Percentiles rank a stretch among this genome's conserved stretches.
These are phyloP conservation scores for Trachemys scripta DNA, from an alignment of 2,113 vertebrate genomes.

Conservation along the genomic window DNA sequence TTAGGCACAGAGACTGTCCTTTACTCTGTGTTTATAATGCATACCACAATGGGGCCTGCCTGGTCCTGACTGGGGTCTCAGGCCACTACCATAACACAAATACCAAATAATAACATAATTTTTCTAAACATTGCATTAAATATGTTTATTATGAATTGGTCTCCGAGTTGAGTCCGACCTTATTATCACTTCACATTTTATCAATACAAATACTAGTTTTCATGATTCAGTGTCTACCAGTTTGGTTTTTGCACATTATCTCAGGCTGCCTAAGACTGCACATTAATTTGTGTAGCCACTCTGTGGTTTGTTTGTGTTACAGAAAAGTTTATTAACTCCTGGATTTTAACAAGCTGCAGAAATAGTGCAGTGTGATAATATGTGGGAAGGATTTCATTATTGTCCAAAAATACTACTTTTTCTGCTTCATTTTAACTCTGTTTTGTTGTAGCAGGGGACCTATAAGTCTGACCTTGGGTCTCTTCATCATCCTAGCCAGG, in stretches of 20 bases:
- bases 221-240: slow-evolving; percentile 1
- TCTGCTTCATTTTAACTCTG: background rate
- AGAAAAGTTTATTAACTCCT: slow-evolving; percentile 15
- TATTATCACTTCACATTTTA: slow-evolving; percentile 56
- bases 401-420: background rate
- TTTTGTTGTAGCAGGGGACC: background rate
- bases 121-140: slow-evolving; percentile 52
- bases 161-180: slow-evolving; percentile 32
- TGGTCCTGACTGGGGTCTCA: slow-evolving; percentile 13
- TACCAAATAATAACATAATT: background rate
- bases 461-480: accelerated
- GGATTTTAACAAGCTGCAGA: slow-evolving; percentile 19
- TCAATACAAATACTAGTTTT: slow-evolving; percentile 57
- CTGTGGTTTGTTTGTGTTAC: slow-evolving; percentile 22
- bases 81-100: slow-evolving; percentile 31
- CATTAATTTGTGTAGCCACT: slow-evolving; percentile 47
- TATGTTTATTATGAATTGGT: slow-evolving; percentile 45
- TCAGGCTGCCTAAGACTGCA: background rate
- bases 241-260: slow-evolving; percentile 37
- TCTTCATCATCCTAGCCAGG: background rate
- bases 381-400: background rate
- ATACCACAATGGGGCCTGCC: background rate
- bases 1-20: background rate
- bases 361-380: slow-evolving; percentile 11
- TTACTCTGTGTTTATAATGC: background rate